Base-by-base conservation (phyloP, 2,113 vertebrate species). In the Etheostoma cragini region DNA sequence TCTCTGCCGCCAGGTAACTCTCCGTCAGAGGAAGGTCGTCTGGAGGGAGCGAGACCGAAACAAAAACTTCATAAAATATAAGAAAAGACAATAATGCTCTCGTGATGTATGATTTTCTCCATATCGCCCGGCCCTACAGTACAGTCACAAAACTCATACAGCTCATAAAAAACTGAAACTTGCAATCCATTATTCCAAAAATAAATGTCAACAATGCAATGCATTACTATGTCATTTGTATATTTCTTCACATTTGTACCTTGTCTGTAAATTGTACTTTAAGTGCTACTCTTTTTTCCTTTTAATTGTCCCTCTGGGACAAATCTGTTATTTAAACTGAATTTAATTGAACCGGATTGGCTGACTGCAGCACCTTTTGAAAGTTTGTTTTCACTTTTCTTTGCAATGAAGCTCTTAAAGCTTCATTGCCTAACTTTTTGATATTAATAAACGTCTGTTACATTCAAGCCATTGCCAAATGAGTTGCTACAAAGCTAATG, bases 11-110 rank as follows among this genome's bases (percentile, higher is more conserved):
- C 0, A 79, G 78, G 91, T 98, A 98, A 24, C 81, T 83, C 38
- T 95, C 94, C 0, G 97, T 98, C 88, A 98, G 93, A 0, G 97
- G 97, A n/a, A 96, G 92, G 53, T 97, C 93, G 10, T 83, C 97
- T 96, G 91, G 8, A 49, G 22, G 68, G 45, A 26, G 24, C 11
- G 4, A 15, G 16, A 61, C 22, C 53, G 30, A 69, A 60, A 60
- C 2, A 53, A 35, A 42, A 13, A 8, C 0, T 13, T 0, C 38
- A 42, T 11, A 61, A 21, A 46, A 35, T 12, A 7, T 5, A 35
- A 49, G 5, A 64, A 35, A 15, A 84, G 19, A 6, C 26, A 53
- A 4, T 15, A 24, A 14, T 1, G 2, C 19, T 42, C 7, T 30
- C 30, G 4, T 30, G 30, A 30, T 30, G 30, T 30, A 30, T 30